Percentiles rank a stretch among this genome's conserved stretches.
These are phyloP conservation scores for Schizotus pectinicornis DNA, from an alignment of 2,888 invertebrate species.

Conservation along the genomic window DNA sequence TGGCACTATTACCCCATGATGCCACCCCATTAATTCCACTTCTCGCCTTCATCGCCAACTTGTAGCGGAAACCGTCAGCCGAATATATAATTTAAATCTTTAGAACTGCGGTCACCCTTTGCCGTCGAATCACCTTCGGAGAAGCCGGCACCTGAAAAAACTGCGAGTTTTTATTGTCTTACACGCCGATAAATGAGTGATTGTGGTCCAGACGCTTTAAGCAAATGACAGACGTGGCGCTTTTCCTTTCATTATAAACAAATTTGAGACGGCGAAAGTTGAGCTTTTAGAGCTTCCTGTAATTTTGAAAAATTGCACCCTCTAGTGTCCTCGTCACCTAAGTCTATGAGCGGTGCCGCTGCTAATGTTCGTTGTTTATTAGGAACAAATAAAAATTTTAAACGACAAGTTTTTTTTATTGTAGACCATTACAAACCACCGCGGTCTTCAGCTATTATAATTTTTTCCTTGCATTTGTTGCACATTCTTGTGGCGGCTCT, in stretches of 20 bases:
- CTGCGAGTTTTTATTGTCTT: background rate
- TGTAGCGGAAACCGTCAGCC: slow-evolving; percentile 34
- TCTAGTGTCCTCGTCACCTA: background rate
- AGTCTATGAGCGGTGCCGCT: no score
- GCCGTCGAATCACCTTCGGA: no score
- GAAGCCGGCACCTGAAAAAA: no score
- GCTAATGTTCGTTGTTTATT: background rate
- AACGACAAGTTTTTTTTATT: background rate
- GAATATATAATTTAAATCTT: slow-evolving; percentile 28
- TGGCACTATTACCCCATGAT: slow-evolving; percentile 44
- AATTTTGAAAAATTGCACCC: no score
- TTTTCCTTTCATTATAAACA: slow-evolving; percentile 1
- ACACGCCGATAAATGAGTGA: slow-evolving; percentile 5
- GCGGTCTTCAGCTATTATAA: background rate
- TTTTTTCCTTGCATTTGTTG: background rate
- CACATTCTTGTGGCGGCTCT: background rate
- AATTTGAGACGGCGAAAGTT: background rate
- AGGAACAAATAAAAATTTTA: background rate
- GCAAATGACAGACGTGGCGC: background rate
- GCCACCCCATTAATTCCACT: slow-evolving; percentile 41
- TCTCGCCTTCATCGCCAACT: slow-evolving; percentile 29
- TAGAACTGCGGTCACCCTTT: slow-evolving; percentile 20
- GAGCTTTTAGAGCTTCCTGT: background rate
- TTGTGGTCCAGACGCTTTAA: background rate
- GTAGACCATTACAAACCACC: background rate